phyloP scores from a whole-genome alignment of 30 jellyfish, hydroid and myxozoan species.

The Pelagia noctiluca region DNA sequence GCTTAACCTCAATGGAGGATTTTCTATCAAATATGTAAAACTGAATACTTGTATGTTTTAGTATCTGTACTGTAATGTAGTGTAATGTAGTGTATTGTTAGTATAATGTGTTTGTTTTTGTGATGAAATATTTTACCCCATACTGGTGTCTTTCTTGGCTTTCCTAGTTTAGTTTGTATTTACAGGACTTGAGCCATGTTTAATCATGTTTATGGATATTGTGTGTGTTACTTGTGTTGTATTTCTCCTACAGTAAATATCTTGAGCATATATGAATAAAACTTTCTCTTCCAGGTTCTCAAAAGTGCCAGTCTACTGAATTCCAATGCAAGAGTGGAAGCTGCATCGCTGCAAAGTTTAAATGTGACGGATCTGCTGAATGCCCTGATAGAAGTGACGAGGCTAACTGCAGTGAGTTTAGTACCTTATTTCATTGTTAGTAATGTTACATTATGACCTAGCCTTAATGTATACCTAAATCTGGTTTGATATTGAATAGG shows the following conservation, averaged over 20 bases:
- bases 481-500: neutral
- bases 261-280: neutral
- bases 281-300: slow-evolving; percentile 22
- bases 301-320: slow-evolving; percentile 62
- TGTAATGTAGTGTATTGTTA: too few species aligned
- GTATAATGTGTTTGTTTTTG: neutral
- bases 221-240: too few species aligned
- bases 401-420: slow-evolving; percentile 79
- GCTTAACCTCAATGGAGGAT: too few species aligned
- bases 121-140: neutral
- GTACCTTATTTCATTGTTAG: neutral
- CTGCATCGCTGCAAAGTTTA: slow-evolving; percentile 73
- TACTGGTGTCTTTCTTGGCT: neutral
- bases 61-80: too few species aligned
- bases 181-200: neutral
- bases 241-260: too few species aligned
- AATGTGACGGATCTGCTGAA: slow-evolving; percentile 73
- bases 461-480: neutral
- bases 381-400: slow-evolving; percentile 87
- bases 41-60: too few species aligned
- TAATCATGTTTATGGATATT: too few species aligned
- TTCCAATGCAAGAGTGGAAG: slow-evolving; percentile 68
- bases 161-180: neutral
- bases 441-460: neutral
- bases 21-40: too few species aligned